These are phyloP conservation scores for Nanger granti DNA, from an alignment of 2,113 vertebrate genomes.

Conservation along the genomic window DNA sequence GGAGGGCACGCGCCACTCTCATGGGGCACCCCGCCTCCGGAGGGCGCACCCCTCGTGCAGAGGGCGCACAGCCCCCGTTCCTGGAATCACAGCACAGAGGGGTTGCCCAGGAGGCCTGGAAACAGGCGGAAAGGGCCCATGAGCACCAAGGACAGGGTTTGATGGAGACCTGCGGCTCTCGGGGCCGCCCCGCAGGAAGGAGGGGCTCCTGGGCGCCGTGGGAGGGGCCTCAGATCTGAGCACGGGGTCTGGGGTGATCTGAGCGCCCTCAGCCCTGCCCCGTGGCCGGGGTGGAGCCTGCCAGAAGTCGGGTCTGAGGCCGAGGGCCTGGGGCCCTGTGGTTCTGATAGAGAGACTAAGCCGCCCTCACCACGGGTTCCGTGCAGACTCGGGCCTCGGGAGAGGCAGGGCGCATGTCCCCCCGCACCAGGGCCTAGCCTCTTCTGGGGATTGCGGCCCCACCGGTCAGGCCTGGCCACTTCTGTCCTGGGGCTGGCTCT, in stretches of 20 bases:
- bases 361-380: neutral
- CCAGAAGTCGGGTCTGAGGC: neutral
- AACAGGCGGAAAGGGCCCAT: rapidly evolving
- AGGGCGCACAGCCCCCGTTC: neutral
- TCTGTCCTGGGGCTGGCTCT: neutral
- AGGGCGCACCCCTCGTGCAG: neutral
- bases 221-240: neutral
- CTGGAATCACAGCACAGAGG: neutral
- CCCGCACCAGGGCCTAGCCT: neutral
- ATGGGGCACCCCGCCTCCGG: neutral
- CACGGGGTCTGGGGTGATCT: rapidly evolving
- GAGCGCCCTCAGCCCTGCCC: neutral
- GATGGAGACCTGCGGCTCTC: rapidly evolving
- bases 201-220: rapidly evolving
- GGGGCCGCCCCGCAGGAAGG: neutral
- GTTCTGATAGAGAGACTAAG: neutral
- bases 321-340: rapidly evolving
- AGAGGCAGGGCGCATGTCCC: rapidly evolving
- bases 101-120: neutral
- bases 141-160: rapidly evolving
- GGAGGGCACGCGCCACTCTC: neutral
- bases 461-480: neutral
- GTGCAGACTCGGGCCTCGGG: rapidly evolving
- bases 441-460: rapidly evolving
- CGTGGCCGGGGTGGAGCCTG: rapidly evolving